Conservation (phyloP, 2,797 vertebrate genomes). For the Acanthurus lineatus region DNA sequence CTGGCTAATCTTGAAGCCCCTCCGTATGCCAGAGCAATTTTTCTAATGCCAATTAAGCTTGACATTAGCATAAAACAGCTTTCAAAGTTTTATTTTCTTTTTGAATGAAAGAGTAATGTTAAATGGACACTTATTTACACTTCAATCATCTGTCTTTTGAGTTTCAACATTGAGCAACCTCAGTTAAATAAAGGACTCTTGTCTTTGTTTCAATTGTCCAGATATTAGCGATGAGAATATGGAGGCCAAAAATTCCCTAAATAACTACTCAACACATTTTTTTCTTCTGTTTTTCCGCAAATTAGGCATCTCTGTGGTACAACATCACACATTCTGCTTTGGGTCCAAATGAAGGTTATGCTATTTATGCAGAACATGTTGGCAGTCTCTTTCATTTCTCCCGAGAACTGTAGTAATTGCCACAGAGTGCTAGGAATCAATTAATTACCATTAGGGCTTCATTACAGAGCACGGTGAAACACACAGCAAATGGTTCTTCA, state of each 20-base stretch:
- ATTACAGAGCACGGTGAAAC: conserved; percentile 72
- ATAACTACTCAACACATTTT: conserved; percentile 72
- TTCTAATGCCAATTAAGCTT: conserved; percentile 98
- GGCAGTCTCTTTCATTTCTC: conserved; percentile 78
- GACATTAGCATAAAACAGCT: conserved; percentile 97
- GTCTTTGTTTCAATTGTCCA: conserved; percentile 72
- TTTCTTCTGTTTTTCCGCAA: conserved; percentile 54
- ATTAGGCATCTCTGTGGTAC: conserved; percentile 76
- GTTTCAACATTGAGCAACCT: conserved; percentile 75
- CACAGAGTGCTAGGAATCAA: conserved; percentile 82
- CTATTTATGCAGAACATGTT: conserved; percentile 82
- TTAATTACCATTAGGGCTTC: conserved; percentile 86
- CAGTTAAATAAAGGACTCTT: conserved; percentile 66
- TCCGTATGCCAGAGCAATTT: conserved; percentile 98
- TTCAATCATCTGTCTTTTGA: conserved; percentile 77
- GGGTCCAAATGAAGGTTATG: conserved; percentile 83
- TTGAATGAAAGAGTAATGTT: conserved; percentile 91
- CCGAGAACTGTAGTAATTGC: conserved; percentile 85
- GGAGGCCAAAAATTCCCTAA: conserved; percentile 61
- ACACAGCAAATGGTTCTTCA: conserved; percentile 80
- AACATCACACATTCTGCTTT: conserved; percentile 75
- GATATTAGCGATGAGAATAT: conserved; percentile 65
- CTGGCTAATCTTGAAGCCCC: conserved; percentile 96
- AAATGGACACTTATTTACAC: conserved; percentile 95
- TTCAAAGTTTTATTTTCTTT: conserved; percentile 91